A percentile compares a stretch with the other conserved stretches of the same genome.
Conservation (phyloP, 1,140 invertebrate genomes). For the Coenobita brevimanus region DNA sequence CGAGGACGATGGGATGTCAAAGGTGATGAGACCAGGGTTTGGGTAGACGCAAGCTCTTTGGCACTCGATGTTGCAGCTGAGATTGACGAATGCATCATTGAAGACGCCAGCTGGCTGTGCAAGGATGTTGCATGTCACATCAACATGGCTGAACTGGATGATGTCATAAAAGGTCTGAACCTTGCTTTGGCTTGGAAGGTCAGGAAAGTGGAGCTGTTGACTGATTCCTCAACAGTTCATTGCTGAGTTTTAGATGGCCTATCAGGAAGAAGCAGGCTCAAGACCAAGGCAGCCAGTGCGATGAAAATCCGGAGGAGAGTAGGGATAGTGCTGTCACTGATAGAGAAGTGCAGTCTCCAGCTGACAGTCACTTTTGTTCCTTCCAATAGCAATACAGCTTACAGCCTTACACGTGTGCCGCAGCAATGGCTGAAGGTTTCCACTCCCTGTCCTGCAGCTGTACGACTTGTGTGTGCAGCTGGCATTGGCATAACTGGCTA, state of each 20-base stretch:
- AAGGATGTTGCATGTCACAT: too few species aligned
- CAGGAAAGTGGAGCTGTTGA: not conserved
- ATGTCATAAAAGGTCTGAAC: not conserved
- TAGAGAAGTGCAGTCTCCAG: not conserved
- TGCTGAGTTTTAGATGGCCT: too few species aligned
- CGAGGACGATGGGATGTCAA: conserved; percentile 19
- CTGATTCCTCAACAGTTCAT: conserved; percentile 6
- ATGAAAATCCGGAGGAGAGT: conserved; percentile 14
- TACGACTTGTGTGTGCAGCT: not conserved
- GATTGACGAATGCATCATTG: not conserved
- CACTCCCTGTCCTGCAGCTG: not conserved
- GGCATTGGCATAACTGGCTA: not conserved
- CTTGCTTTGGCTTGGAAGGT: not conserved
- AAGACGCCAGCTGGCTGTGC: conserved; percentile 19
- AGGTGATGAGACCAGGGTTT: not conserved
- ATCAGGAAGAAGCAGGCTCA: not conserved
- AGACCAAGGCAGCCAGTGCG: not conserved
- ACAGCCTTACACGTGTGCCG: not conserved
- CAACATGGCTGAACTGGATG: conserved; percentile 21
- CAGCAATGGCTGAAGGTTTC: not conserved
- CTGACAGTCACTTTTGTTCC: not conserved
- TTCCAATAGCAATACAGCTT: not conserved
- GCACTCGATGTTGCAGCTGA: not conserved
- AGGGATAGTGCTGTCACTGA: not conserved
- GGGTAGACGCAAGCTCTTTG: conserved; percentile 35